Percentiles rank a stretch among this genome's conserved stretches.
Conservation (phyloP, 2,888 invertebrate genomes). For the Cinara cedri region DNA sequence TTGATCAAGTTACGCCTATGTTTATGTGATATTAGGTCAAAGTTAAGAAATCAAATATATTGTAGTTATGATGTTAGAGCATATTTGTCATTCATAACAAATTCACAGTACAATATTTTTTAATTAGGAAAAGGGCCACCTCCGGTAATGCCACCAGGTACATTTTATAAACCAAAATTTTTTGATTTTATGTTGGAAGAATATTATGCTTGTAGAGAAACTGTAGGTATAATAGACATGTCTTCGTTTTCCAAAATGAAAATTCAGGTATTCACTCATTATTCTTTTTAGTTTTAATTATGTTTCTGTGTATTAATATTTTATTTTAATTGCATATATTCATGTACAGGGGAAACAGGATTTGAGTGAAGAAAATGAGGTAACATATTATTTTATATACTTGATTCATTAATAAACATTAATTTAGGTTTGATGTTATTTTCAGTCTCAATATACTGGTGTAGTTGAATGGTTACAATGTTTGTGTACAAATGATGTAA, state of each 20-base stretch:
- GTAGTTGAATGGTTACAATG: constrained; percentile 71
- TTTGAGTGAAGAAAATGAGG: constrained; percentile 1
- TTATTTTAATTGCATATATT: neutral
- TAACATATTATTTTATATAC: neutral
- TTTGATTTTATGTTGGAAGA: constrained; percentile 74
- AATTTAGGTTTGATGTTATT: neutral
- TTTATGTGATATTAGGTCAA: too few species aligned
- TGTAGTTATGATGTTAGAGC: too few species aligned
- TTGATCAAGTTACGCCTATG: too few species aligned
- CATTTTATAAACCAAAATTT: constrained; percentile 74
- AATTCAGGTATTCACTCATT: constrained; percentile 67
- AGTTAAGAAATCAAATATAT: too few species aligned
- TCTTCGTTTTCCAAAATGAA: constrained; percentile 79
- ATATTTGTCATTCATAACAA: too few species aligned
- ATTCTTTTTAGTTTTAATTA: neutral
- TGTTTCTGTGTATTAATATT: constrained; percentile 1
- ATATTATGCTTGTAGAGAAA: constrained; percentile 75
- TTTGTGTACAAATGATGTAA: constrained; percentile 72
- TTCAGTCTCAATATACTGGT: constrained; percentile 61
- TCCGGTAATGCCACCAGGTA: constrained; percentile 68
- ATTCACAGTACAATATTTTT: neutral
- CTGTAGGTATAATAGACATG: constrained; percentile 81
- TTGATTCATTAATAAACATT: neutral
- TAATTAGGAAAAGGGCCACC: constrained; percentile 30
- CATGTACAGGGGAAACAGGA: constrained; percentile 11